Percentiles rank a stretch among this genome's conserved stretches.
phyloP scores from a whole-genome alignment of 2,888 invertebrate genomes.

The Ophonus ardosiacus region DNA sequence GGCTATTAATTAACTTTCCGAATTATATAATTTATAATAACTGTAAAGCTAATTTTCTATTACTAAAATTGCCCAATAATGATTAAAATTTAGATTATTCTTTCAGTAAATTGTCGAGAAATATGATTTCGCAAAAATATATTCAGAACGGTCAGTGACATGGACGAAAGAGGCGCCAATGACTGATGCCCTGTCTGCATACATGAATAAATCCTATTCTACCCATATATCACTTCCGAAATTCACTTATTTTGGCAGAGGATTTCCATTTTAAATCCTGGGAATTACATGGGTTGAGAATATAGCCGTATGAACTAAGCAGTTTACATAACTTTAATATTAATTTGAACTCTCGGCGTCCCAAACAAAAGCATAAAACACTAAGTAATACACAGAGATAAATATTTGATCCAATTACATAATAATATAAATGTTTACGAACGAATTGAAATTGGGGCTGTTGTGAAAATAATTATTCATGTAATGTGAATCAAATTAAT shows the following conservation, averaged over 20 bases:
- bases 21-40: too few species aligned
- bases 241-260: background rate
- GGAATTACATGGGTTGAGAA: background rate
- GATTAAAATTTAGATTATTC: too few species aligned
- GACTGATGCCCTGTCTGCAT: conserved; percentile 30
- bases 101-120: too few species aligned
- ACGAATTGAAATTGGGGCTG: background rate
- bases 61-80: too few species aligned
- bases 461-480: background rate
- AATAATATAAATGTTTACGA: background rate
- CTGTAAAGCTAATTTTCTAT: too few species aligned
- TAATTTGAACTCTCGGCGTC: background rate
- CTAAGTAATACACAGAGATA: background rate
- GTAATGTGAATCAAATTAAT: background rate
- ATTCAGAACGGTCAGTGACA: too few species aligned
- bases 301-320: background rate
- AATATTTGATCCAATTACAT: background rate
- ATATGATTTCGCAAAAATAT: too few species aligned
- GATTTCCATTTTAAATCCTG: background rate
- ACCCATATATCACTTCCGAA: background rate
- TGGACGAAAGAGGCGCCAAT: background rate
- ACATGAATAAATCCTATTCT: conserved; percentile 16
- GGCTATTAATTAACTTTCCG: too few species aligned
- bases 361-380: background rate
- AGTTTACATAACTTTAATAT: background rate